Evolutionary conservation across 2,888 invertebrate genomes (phyloP), one percentile per base, ranked within the genome.

Genomic region (Drosophila siamana): DNA sequence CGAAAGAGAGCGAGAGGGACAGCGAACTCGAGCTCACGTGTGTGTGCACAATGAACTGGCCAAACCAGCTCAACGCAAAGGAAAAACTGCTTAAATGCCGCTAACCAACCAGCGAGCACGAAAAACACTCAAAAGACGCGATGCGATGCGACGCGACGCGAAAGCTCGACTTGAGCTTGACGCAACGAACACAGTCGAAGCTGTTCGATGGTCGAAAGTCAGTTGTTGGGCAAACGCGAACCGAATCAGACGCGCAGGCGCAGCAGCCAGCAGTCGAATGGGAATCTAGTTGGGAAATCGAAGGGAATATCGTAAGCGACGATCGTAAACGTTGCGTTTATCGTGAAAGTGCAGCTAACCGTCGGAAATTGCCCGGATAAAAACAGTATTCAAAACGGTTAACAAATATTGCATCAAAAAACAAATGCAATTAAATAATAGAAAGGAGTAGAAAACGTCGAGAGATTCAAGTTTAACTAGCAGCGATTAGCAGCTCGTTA

Each of bases 201-300:
- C 41, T 36, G 13, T 13, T n/a, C 13, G 43, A 22, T 30, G 43
- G 54, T 26, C 52, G 28, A 48, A 56, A 60, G 46, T 69, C 80
- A 85, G 85, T 85, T 80, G 80, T 64, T 69, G 70, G 56, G 48
- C 70, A 71, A 82, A 80, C 80, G 82, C 74, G 86, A 78, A 74
- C 9, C 69, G 60, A 69, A 69, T 24, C 72, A 69, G 80, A 86
- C 85, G 80, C 85, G 86, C 84, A 84, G 72, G 72, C 86, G 85
- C 86, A 86, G 56, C 47, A 75, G 50, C 70, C 78, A 51, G 26
- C 24, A 64, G 28, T 50, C 56, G 44, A 40, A 19, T 30, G 33
- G 11, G 8, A 33, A 44, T 52, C 66, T 62, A 68, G 61, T 46
- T 81, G 77, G 64, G 70, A 22, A 41, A 40, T 19, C 30, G 5